Evolutionary conservation across 2,113 vertebrate species (phyloP), one percentile per base, ranked within the genome.

Genomic region (Centropristis striata): DNA sequence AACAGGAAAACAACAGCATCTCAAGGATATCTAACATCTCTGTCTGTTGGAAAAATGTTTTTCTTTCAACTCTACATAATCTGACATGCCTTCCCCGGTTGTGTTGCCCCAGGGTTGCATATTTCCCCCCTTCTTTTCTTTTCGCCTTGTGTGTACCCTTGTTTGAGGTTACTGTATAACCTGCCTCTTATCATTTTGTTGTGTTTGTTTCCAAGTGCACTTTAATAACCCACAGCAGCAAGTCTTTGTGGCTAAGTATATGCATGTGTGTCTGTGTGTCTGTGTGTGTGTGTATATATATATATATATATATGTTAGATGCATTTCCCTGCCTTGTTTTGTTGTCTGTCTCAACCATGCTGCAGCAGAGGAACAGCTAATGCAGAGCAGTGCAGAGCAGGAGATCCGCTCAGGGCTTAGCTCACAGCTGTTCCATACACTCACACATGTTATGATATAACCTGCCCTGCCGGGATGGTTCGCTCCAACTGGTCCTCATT

Each of bases 1-100:
- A 75, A 64, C 54, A 68, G 46, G 39, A 69, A 70, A 76, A 75
- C 65, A 75, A 39, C 53, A 61, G 28, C 42, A 50, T 28, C 63
- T 68, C 15, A 44, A 70, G 67, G 49, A 70, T 20, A 70, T 13
- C 41, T 42, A 23, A 32, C 13, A 23, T 64, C 28, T 59, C 39
- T 70, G 25, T 61, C 39, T 69, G 69, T 39, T 61, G 14, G 27
- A 39, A 69, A 41, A 63, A 57, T 9, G 47, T 69, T 66, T 67
- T 68, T 49, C 49, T 67, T 64, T 65, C 18, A 69, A 51, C 32
- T 53, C n/a, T 13, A 39, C 27, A 46, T 65, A 53, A 69, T 37
- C 37, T 41, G 54, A 50, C 75, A 50, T 28, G 71, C 18, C 50
- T 66, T 78, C 16, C 27, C 60, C 10, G 0, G 61, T 63, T 72